These are phyloP conservation scores for Equus quagga DNA, from an alignment of 2,113 vertebrate species.

Conservation along the genomic window DNA sequence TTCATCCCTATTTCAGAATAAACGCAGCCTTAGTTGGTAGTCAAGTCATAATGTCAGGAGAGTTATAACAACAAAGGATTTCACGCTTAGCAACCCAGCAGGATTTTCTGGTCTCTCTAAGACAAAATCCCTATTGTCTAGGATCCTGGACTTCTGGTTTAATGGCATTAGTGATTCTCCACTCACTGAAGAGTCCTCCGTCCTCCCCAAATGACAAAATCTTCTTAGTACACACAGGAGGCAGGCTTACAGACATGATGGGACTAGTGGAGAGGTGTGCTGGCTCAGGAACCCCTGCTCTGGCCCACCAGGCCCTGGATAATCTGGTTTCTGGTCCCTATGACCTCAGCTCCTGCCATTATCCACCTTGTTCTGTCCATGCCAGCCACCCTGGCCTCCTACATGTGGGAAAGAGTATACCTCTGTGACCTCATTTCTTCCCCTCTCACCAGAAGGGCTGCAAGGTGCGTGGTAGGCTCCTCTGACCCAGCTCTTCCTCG, in stretches of 20 bases:
- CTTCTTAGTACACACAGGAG: background rate
- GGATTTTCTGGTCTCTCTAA: background rate
- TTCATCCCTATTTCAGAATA: background rate
- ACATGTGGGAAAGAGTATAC: rapidly evolving
- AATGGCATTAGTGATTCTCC: background rate
- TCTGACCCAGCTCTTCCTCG: background rate
- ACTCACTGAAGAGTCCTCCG: background rate
- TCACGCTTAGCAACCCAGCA: background rate
- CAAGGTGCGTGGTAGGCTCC: no score
- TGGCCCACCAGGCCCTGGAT: background rate
- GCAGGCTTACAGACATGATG: background rate
- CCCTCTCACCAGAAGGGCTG: background rate
- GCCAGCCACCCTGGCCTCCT: background rate
- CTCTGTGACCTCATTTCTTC: background rate
- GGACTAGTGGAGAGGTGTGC: background rate
- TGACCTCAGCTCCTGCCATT: background rate
- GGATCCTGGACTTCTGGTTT: background rate
- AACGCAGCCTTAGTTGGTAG: background rate
- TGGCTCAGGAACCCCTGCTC: background rate
- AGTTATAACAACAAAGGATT: background rate
- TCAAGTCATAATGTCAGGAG: background rate
- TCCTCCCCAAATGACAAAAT: background rate
- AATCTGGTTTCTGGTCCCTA: background rate
- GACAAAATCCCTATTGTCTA: background rate
- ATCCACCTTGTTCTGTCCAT: rapidly evolving